Percentiles rank a stretch among this genome's conserved stretches.
Conservation (phyloP, 2,888 invertebrate genomes). For the Eristalinus aeneus region DNA sequence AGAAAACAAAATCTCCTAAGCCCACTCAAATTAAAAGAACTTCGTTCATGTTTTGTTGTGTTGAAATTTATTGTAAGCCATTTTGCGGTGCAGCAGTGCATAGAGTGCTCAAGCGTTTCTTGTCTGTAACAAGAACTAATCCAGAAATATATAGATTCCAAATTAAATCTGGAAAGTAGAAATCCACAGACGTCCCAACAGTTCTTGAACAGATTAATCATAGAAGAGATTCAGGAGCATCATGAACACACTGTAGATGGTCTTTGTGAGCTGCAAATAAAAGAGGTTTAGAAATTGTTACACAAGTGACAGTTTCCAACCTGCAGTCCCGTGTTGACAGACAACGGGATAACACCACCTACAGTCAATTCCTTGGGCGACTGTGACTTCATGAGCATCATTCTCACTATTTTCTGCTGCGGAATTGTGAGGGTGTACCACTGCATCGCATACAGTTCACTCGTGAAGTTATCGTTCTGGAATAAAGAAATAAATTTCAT, state of each 20-base stretch:
- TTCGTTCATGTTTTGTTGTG: no score
- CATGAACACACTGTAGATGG: slow-evolving; percentile 18
- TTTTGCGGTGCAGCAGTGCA: no score
- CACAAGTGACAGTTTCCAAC: slow-evolving; percentile 8
- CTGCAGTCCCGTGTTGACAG: slow-evolving; percentile 69
- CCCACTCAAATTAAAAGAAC: no score
- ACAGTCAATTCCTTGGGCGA: slow-evolving; percentile 39
- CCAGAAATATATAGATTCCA: no score
- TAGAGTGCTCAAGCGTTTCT: no score
- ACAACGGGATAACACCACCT: slow-evolving; percentile 60
- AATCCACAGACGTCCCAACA: no score
- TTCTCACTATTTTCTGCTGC: slow-evolving; percentile 58
- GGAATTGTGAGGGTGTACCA: slow-evolving; percentile 60
- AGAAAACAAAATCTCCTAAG: no score
- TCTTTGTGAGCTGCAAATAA: slow-evolving; percentile 4
- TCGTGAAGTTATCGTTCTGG: slow-evolving; percentile 5
- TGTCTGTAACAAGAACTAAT: no score
- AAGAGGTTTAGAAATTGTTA: not conserved
- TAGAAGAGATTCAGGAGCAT: not conserved
- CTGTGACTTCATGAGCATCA: slow-evolving; percentile 70
- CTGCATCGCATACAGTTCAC: slow-evolving; percentile 68
- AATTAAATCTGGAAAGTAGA: no score
- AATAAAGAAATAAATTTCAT: not conserved
- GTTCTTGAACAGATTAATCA: no score
- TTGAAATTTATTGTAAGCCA: no score